Base-by-base conservation (phyloP, 2,113 vertebrate species). In the Pungitius pungitius region DNA sequence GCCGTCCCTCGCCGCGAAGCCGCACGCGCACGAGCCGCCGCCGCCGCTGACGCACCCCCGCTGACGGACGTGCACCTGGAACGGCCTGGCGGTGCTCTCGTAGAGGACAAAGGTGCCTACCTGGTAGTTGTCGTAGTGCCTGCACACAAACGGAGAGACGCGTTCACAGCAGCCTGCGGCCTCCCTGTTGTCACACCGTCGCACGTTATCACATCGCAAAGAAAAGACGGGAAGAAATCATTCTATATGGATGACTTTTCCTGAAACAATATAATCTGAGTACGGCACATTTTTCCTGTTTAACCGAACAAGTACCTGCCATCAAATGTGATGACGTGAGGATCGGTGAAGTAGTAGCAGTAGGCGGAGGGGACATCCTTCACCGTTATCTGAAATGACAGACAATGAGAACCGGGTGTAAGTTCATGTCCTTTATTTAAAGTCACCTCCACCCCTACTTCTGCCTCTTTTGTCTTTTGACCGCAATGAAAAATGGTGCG, bases 261-360 rank as follows among this genome's bases (percentile, higher is more conserved):
- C 33, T 6, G 1, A 1, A 35, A 35, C 7, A 35, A 35, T 35
- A 6, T 35, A 35, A 30, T 30, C 30, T 14, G 6, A 24, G 20
- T 7, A 52, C 1, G 18, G n/a, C 12, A 0, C 8, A 54, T 35
- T 18, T 52, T 47, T 49, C 8, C 56, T 30, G 12, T 58, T 63
- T n/a, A 33, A 42, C 12, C 61, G 7, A 64, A 47, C 6, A 33
- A 77, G 83, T 96, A 99, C 96, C 96, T 97, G 91, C 95, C 96
- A 89, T 98, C 96, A 92, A 97, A 97, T 6, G 95, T 98, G 89
- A 97, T 93, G 6, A 97, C 90, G 87, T 97, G 97, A 75, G 97
- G 96, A 72, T 98, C 96, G 35, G 95, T 97, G 90, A 97, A 97
- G 57, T 93, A 92, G 83, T 96, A 98, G 88, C 96, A 97, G 79